Evolutionary conservation across 2,113 vertebrate genomes (phyloP).

Genomic region (Lucifuga dentata): DNA sequence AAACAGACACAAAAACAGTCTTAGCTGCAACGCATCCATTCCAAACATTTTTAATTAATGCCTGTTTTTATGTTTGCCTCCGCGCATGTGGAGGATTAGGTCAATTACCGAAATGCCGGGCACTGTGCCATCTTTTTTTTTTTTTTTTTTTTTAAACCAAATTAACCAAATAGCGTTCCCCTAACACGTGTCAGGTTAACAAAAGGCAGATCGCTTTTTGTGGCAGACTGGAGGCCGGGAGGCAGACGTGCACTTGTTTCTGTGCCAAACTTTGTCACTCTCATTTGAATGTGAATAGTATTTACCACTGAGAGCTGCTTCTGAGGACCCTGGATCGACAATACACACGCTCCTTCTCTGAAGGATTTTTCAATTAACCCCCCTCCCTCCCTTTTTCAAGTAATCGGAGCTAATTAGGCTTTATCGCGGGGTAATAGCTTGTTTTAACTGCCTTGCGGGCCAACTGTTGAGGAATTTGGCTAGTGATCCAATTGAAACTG

Average conservation of each 20-base stretch:
- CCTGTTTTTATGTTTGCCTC: background rate
- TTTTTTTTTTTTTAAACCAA: no score
- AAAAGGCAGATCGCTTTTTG: conserved; percentile 71
- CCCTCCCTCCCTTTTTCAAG: conserved; percentile 38
- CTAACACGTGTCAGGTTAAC: conserved; percentile 81
- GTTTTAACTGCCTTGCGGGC: conserved; percentile 82
- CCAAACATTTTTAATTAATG: conserved; percentile 22
- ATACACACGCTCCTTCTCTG: conserved; percentile 72
- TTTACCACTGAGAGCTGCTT: conserved; percentile 80
- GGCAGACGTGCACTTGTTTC: conserved; percentile 76
- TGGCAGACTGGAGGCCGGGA: conserved; percentile 67
- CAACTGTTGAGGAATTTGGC: conserved; percentile 82
- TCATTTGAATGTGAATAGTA: conserved; percentile 88
- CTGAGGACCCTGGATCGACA: conserved; percentile 66
- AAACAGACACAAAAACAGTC: no score
- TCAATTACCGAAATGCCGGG: conserved; percentile 30
- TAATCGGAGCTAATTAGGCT: conserved; percentile 85
- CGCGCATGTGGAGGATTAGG: conserved; percentile 15
- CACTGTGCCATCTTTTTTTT: conserved; percentile 72
- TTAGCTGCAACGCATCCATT: no score
- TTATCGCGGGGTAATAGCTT: conserved; percentile 82
- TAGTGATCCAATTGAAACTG: conserved; percentile 71
- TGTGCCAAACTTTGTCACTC: conserved; percentile 80
- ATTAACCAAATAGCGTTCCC: conserved; percentile 74
- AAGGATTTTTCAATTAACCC: conserved; percentile 82